phyloP scores from a whole-genome alignment of 2,113 vertebrate species.

The Columba livia region DNA sequence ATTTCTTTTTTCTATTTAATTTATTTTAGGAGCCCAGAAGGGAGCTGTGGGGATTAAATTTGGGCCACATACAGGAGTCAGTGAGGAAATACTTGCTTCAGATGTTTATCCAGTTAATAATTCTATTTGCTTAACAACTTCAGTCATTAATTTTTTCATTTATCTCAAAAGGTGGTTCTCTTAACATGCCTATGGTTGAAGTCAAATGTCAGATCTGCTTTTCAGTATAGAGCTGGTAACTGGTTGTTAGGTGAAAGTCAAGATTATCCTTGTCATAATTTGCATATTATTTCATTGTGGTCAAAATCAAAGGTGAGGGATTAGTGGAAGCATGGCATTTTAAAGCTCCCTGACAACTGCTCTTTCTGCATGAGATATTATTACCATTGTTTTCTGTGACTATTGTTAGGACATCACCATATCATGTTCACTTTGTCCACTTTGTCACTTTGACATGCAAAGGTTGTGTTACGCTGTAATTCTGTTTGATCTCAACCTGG shows the following conservation, averaged over 20 bases:
- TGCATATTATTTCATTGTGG: conserved; percentile 22
- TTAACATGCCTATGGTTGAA: background rate
- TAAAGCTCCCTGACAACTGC: conserved; percentile 12
- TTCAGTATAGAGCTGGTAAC: background rate
- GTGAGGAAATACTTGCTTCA: background rate
- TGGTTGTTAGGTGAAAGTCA: background rate
- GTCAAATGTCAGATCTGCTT: background rate
- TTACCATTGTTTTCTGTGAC: conserved; percentile 3
- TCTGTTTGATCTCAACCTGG: background rate
- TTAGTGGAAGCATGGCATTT: conserved; percentile 28
- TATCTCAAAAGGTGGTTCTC: background rate
- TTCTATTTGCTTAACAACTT: background rate
- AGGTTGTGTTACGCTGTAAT: background rate
- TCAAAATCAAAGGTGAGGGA: conserved; percentile 2
- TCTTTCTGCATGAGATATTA: background rate
- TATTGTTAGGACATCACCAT: conserved; percentile 12
- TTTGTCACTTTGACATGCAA: conserved; percentile 14
- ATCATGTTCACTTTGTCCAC: background rate
- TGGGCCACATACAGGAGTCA: background rate
- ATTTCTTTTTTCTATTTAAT: background rate
- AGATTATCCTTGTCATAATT: background rate
- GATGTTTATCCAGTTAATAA: background rate
- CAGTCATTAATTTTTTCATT: background rate
- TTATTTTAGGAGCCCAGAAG: background rate
- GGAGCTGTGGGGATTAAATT: background rate